phyloP scores from a whole-genome alignment of 1,140 invertebrate genomes.

The Drosophila albomicans region DNA sequence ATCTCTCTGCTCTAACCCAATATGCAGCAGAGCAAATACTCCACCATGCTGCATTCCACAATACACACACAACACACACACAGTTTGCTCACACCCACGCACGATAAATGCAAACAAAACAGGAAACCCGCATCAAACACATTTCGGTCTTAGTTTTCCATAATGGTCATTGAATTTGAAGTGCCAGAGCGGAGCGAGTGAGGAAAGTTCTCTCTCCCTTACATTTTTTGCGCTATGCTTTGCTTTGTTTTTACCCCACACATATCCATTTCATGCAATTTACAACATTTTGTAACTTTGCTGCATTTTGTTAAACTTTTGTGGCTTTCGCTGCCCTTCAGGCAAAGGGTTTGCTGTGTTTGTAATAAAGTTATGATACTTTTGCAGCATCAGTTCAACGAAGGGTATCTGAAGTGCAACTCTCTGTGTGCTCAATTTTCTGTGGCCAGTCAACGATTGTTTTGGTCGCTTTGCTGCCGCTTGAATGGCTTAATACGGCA shows the following conservation, averaged over 20 bases:
- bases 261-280: constrained; percentile 57
- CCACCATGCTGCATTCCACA: not conserved
- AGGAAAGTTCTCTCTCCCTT: not conserved
- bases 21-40: constrained; percentile 17
- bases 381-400: not conserved
- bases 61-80: not conserved
- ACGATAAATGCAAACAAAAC: constrained; percentile 19
- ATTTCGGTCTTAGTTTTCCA: constrained; percentile 62
- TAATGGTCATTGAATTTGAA: constrained; percentile 64
- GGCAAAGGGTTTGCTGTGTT: not conserved
- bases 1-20: constrained; percentile 17
- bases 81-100: not conserved
- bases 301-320: constrained; percentile 47
- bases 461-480: constrained; percentile 33
- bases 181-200: constrained; percentile 19
- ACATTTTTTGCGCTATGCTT: not conserved
- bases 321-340: constrained; percentile 20
- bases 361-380: not conserved
- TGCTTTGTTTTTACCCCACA: constrained; percentile 2
- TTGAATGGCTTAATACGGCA: constrained; percentile 51
- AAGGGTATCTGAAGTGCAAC: not conserved
- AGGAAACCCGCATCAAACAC: constrained; percentile 54
- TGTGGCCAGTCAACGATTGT: constrained; percentile 7
- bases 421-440: not conserved
- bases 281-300: constrained; percentile 45